Conservation (phyloP, 2,113 vertebrate genomes). For the Neofelis nebulosa region DNA sequence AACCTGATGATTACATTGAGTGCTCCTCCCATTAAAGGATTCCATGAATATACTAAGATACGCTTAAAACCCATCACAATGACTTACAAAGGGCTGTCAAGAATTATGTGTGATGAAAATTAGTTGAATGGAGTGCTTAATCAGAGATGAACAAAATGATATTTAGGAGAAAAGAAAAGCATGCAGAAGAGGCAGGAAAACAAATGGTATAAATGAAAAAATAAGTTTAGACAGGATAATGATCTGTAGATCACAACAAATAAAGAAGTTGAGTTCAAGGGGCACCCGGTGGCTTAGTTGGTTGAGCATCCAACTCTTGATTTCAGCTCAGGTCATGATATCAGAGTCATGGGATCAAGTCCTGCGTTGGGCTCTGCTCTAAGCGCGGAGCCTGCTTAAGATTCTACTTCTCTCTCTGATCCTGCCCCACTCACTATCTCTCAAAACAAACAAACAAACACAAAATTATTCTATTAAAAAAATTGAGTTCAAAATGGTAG, state of each 20-base stretch:
- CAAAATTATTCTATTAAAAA: background rate
- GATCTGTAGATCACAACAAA: background rate
- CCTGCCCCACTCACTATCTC: too few relatives aligned
- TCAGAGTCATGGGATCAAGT: too few relatives aligned
- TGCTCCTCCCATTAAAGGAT: background rate
- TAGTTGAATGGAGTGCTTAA: background rate
- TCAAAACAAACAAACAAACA: too few relatives aligned
- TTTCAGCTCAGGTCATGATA: too few relatives aligned
- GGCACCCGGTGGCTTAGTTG: too few relatives aligned
- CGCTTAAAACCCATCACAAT: background rate
- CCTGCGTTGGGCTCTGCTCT: too few relatives aligned
- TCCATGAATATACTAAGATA: background rate
- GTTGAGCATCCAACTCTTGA: too few relatives aligned
- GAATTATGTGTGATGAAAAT: conserved; percentile 10
- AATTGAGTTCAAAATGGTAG: background rate
- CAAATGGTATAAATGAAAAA: background rate
- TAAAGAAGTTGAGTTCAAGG: background rate
- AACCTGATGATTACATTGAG: conserved; percentile 15
- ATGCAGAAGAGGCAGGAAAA: background rate
- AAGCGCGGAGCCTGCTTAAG: too few relatives aligned
- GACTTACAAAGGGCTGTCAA: background rate
- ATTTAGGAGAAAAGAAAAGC: conserved; percentile 13
- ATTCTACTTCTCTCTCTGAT: too few relatives aligned
- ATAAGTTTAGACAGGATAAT: background rate
- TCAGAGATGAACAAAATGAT: conserved; percentile 8